These are phyloP conservation scores for Pantherophis alleghaniensis DNA, from an alignment of 2,797 vertebrate genomes.

Conservation along the genomic window DNA sequence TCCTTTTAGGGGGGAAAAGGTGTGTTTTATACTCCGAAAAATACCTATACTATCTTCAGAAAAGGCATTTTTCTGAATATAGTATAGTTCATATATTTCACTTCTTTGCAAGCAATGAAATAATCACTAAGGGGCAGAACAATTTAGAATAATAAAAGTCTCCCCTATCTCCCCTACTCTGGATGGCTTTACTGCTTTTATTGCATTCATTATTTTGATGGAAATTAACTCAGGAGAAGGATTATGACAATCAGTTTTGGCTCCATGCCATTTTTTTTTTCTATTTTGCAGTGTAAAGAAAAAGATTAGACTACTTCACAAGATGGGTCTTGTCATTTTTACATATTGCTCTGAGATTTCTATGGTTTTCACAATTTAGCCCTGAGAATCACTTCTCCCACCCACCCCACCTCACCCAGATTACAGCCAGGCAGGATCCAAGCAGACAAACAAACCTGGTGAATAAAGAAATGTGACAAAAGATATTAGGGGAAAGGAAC, in stretches of 20 bases:
- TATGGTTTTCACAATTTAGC: neutral
- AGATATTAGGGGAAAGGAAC: neutral
- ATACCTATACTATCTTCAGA: neutral
- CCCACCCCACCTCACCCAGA: neutral
- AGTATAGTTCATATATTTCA: no score
- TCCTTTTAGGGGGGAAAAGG: no score
- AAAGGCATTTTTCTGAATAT: neutral
- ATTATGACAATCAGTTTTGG: neutral
- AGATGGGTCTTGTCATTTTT: neutral
- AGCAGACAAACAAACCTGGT: neutral
- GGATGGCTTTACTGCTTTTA: neutral
- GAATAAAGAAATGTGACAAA: neutral
- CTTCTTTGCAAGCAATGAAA: neutral
- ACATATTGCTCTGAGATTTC: neutral
- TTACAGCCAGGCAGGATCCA: neutral
- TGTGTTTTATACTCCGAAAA: no score
- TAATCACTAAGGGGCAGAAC: neutral
- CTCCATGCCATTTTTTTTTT: neutral
- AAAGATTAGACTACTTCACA: neutral
- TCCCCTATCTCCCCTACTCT: no score
- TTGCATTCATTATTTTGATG: neutral
- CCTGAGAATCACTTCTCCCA: neutral
- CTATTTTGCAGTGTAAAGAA: neutral
- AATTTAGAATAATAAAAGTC: neutral
- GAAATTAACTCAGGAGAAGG: neutral